Conservation (phyloP, 2,113 vertebrate genomes). For the Solenodon paradoxus region DNA sequence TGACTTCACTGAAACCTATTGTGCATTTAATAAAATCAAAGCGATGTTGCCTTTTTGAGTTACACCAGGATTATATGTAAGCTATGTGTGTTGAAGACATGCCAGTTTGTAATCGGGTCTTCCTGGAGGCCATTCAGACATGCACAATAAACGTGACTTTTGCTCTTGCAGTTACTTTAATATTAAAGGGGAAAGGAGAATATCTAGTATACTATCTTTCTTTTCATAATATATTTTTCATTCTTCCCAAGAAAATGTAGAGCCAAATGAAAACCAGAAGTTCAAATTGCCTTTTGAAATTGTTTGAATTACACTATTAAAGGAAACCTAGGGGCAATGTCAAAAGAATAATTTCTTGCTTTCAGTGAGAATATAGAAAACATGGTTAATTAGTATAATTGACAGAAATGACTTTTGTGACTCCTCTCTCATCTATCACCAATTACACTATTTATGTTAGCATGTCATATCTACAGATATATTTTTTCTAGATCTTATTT, state of each 20-base stretch:
- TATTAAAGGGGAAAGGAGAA: slow-evolving; percentile 60
- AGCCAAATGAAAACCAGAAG: slow-evolving; percentile 22
- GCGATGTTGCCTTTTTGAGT: neutral
- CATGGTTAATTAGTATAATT: neutral
- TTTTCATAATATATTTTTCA: slow-evolving; percentile 49
- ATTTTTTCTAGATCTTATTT: neutral
- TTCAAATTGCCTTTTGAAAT: slow-evolving; percentile 61
- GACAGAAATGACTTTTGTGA: neutral
- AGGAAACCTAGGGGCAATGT: slow-evolving; percentile 22
- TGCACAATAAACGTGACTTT: slow-evolving; percentile 39
- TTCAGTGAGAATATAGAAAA: neutral
- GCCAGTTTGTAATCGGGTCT: slow-evolving; percentile 66
- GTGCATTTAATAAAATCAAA: neutral
- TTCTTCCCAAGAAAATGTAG: slow-evolving; percentile 57
- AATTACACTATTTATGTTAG: neutral
- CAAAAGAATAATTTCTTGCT: slow-evolving; percentile 3
- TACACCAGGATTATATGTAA: slow-evolving; percentile 54
- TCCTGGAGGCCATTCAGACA: slow-evolving; percentile 20
- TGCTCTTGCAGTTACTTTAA: slow-evolving; percentile 65
- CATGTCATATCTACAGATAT: neutral
- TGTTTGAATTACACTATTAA: slow-evolving; percentile 55
- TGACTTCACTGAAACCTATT: neutral
- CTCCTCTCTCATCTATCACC: neutral
- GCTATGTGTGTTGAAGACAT: slow-evolving; percentile 33
- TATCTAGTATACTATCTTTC: slow-evolving; percentile 37